Percentiles rank a stretch among this genome's conserved stretches.
phyloP scores from a whole-genome alignment of 2,797 vertebrate genomes.

The Zalophus californianus region DNA sequence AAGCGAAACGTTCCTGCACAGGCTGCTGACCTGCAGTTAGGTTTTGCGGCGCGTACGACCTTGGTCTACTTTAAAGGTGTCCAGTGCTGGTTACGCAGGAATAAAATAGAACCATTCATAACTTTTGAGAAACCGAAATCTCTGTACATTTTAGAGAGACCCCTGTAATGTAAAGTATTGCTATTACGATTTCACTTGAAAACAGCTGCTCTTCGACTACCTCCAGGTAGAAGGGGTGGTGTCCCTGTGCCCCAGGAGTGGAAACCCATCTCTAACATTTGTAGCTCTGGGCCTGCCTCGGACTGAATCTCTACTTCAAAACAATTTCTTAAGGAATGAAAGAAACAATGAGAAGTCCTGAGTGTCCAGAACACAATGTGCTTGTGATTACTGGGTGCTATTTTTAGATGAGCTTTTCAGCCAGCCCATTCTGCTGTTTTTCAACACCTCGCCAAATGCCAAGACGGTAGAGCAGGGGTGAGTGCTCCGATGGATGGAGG shows the following conservation, averaged over 20 bases:
- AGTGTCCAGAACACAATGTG: fast-evolving
- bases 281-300: fast-evolving
- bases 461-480: fast-evolving
- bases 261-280: fast-evolving
- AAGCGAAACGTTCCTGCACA: fast-evolving
- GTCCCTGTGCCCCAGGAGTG: neutral
- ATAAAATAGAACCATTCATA: fast-evolving
- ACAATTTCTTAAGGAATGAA: neutral
- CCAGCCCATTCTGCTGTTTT: fast-evolving
- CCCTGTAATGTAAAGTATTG: fast-evolving
- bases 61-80: neutral
- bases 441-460: fast-evolving
- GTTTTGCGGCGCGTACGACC: fast-evolving
- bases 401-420: neutral
- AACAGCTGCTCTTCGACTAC: neutral
- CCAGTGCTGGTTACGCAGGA: fast-evolving
- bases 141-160: no score
- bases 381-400: fast-evolving
- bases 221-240: fast-evolving
- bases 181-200: neutral
- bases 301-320: neutral
- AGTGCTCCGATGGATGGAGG: fast-evolving
- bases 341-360: neutral
- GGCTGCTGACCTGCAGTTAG: fast-evolving
- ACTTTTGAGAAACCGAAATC: neutral